phyloP scores from a whole-genome alignment of 2,888 invertebrate species.

The Temnothorax ravouxi region DNA sequence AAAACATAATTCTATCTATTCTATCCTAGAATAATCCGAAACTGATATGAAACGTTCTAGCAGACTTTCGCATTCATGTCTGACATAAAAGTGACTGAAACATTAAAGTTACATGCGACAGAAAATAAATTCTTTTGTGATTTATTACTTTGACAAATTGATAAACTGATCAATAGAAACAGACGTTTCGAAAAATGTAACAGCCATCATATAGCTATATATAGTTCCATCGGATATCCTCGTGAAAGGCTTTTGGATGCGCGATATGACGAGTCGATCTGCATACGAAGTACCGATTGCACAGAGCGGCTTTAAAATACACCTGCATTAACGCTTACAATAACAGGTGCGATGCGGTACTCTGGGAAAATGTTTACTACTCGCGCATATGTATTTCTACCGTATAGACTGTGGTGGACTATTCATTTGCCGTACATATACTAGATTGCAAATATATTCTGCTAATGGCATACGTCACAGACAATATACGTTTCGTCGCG shows the following conservation, averaged over 20 bases:
- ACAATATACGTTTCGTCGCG: slow-evolving; percentile 64
- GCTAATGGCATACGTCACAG: slow-evolving; percentile 72
- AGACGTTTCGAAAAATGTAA: background rate
- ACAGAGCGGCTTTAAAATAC: slow-evolving; percentile 34
- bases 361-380: slow-evolving; percentile 66
- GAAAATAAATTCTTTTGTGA: background rate
- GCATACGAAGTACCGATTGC: slow-evolving; percentile 2
- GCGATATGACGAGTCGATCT: background rate
- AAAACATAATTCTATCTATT: background rate
- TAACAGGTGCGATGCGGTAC: slow-evolving; percentile 49
- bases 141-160: slow-evolving; percentile 14
- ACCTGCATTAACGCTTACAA: slow-evolving; percentile 44
- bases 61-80: background rate
- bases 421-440: slow-evolving; percentile 66
- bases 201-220: background rate
- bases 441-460: slow-evolving; percentile 65
- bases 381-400: slow-evolving; percentile 62
- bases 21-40: background rate
- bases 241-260: slow-evolving; percentile 24
- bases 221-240: slow-evolving; percentile 1
- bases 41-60: background rate
- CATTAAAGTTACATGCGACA: background rate
- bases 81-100: background rate
- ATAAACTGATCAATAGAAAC: background rate
- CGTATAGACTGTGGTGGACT: slow-evolving; percentile 28